Percentiles rank a stretch among this genome's conserved stretches.
Conservation (phyloP, 2,113 vertebrate genomes). For the Bostrychus sinensis region DNA sequence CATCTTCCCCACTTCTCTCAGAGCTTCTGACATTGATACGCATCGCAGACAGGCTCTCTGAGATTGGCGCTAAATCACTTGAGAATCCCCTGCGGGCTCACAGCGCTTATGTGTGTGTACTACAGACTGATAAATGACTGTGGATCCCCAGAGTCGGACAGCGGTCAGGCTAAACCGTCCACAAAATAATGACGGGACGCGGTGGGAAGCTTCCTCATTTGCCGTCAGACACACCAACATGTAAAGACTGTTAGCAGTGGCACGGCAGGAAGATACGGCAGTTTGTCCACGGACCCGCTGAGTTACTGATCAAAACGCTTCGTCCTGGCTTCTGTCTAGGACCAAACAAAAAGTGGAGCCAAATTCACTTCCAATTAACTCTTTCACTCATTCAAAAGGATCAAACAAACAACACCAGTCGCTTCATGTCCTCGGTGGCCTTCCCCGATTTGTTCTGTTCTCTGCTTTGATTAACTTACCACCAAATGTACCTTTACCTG, state of each 20-base stretch:
- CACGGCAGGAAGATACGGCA: constrained; percentile 36
- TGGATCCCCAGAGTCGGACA: constrained; percentile 43
- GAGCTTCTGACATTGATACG: constrained; percentile 33
- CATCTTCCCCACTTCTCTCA: constrained; percentile 11
- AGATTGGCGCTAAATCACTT: constrained; percentile 48
- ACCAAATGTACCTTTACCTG: constrained; percentile 5
- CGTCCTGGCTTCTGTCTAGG: constrained; percentile 39
- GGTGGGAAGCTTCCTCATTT: constrained; percentile 53
- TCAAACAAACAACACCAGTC: constrained; percentile 15
- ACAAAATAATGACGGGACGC: constrained; percentile 58
- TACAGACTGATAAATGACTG: constrained; percentile 49
- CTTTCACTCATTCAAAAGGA: constrained; percentile 20
- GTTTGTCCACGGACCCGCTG: constrained; percentile 54
- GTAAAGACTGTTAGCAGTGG: constrained; percentile 12
- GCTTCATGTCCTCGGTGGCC: not conserved
- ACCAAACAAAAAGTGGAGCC: constrained; percentile 35
- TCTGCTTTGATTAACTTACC: constrained; percentile 22
- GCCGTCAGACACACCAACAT: constrained; percentile 37
- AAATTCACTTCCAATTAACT: constrained; percentile 21
- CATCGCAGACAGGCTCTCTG: constrained; percentile 28
- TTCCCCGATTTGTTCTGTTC: not conserved
- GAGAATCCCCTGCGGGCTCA: constrained; percentile 39
- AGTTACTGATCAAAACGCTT: constrained; percentile 65
- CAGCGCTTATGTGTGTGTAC: constrained; percentile 1
- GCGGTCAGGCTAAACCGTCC: constrained; percentile 42